These are phyloP conservation scores for Microctonus hyperodae DNA, from an alignment of 2,888 invertebrate species.

Conservation along the genomic window DNA sequence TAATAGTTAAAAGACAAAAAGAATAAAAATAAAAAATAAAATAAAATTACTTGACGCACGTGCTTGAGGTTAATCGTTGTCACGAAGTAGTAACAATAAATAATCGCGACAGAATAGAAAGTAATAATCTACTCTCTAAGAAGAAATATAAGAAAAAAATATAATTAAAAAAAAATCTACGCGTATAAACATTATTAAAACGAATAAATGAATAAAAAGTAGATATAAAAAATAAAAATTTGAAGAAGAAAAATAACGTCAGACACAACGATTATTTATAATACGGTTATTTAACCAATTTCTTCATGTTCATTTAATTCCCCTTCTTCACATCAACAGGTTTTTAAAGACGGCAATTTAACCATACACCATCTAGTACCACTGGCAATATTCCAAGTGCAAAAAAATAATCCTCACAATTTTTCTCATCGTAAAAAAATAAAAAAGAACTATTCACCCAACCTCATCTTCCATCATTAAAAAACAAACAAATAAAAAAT, in stretches of 20 bases:
- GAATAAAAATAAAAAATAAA: neutral
- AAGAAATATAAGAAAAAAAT: neutral
- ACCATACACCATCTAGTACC: neutral
- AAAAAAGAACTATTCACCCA: too few species aligned
- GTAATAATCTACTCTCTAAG: neutral
- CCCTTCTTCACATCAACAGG: constrained; percentile 24
- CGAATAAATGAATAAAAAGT: too few species aligned
- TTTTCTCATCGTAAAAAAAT: too few species aligned
- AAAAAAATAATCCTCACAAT: too few species aligned
- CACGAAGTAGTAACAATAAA: constrained; percentile 37
- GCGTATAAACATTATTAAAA: too few species aligned
- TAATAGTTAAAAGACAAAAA: neutral
- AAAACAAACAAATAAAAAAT: too few species aligned
- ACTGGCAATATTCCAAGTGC: neutral
- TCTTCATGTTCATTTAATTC: neutral
- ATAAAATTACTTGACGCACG: constrained; percentile 9
- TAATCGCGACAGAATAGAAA: constrained; percentile 27
- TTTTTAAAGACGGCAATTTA: neutral
- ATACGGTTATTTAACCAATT: neutral
- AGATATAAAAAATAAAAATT: constrained; percentile 21
- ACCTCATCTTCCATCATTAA: too few species aligned
- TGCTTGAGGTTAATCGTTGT: constrained; percentile 40
- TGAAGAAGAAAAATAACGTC: constrained; percentile 8
- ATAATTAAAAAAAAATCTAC: neutral
- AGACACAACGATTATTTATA: neutral